Percentiles rank a stretch among this genome's conserved stretches.
Evolutionary conservation across 2,888 invertebrate species (phyloP).

Genomic region (Megaustenia siamemsis): DNA sequence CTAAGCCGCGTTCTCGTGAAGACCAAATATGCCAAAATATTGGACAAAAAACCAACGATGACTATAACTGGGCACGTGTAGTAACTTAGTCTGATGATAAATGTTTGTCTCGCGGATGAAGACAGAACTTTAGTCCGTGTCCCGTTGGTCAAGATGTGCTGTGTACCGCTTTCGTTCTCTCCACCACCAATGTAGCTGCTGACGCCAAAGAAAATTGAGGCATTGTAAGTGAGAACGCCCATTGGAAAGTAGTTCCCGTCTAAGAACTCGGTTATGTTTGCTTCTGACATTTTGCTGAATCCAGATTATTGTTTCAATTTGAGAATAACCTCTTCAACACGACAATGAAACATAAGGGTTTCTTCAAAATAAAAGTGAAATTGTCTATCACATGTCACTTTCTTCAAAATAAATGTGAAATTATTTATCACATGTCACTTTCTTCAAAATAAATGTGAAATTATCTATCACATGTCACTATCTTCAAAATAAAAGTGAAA

Average conservation of each 20-base stretch:
- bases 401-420: no score
- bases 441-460: no score
- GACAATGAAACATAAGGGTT: no score
- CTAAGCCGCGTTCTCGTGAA: conserved; percentile 87
- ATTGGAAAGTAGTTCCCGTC: not conserved
- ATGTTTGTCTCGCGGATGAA: not conserved
- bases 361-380: no score
- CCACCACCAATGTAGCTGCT: not conserved
- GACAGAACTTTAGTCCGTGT: not conserved
- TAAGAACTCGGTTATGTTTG: not conserved
- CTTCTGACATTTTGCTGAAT: not conserved
- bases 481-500: no score
- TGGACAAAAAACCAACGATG: conserved; percentile 87
- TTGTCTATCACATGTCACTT: no score
- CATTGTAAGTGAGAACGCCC: not conserved
- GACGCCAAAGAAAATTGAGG: not conserved
- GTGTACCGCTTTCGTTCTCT: conserved; percentile 22
- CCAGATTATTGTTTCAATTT: no score
- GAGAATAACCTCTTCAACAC: no score
- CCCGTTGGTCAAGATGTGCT: conserved; percentile 33
- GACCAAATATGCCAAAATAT: conserved; percentile 87
- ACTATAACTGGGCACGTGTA: conserved; percentile 88
- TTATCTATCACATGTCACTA: no score
- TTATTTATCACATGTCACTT: no score
- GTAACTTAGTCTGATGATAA: conserved; percentile 50